Conservation (phyloP, 2,113 vertebrate species). For the Pterophyllum scalare region DNA sequence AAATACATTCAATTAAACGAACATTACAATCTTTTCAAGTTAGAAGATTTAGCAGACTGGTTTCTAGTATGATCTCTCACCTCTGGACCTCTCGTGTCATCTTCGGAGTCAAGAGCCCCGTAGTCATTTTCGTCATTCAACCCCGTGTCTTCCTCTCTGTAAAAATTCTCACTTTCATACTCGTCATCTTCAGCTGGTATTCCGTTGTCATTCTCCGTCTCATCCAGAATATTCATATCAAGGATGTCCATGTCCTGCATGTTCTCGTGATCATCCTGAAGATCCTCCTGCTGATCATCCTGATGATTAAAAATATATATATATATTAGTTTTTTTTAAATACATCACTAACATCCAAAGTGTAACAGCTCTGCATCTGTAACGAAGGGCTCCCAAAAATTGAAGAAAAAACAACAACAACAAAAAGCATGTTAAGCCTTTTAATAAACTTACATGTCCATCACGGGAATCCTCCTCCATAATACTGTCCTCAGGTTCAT, state of each 20-base stretch:
- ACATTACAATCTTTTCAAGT: background rate
- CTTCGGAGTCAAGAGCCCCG: slow-evolving; percentile 38
- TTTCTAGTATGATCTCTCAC: slow-evolving; percentile 46
- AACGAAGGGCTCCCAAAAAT: background rate
- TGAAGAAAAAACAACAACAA: background rate
- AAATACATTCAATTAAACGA: background rate
- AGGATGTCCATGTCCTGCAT: slow-evolving; percentile 90
- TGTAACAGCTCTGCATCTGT: background rate
- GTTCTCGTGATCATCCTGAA: slow-evolving; percentile 84
- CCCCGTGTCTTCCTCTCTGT: slow-evolving; percentile 70
- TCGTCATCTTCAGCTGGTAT: slow-evolving; percentile 81
- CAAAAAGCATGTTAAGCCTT: background rate
- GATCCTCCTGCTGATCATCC: slow-evolving; percentile 84
- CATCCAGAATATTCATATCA: slow-evolving; percentile 88
- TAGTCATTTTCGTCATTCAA: slow-evolving; percentile 76
- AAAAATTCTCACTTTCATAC: slow-evolving; percentile 60
- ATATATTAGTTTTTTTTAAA: background rate
- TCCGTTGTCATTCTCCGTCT: slow-evolving; percentile 86
- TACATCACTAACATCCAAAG: background rate
- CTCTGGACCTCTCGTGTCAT: slow-evolving; percentile 72
- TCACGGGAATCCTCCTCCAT: slow-evolving; percentile 90
- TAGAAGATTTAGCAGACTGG: background rate
- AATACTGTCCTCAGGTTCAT: slow-evolving; percentile 87
- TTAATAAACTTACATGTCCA: slow-evolving; percentile 82
- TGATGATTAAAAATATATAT: too few species aligned